Evolutionary conservation across 2,113 vertebrate genomes (phyloP).

Genomic region (Notiomystis cincta): DNA sequence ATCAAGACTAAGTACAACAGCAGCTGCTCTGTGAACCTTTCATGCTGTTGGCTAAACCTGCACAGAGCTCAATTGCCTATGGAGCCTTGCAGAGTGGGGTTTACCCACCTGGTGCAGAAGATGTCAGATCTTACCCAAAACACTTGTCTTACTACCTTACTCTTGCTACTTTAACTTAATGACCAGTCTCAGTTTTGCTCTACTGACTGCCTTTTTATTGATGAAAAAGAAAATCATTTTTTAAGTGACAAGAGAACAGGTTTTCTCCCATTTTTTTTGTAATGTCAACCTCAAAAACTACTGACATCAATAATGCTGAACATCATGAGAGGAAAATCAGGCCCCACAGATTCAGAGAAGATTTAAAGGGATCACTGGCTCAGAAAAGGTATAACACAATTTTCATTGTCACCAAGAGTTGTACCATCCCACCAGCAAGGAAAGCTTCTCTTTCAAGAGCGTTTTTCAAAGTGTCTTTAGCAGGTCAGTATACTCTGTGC

Average conservation of each 20-base stretch:
- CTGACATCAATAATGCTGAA: neutral
- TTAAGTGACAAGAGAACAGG: neutral
- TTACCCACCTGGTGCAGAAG: neutral
- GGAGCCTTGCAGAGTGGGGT: neutral
- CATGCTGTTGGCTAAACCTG: neutral
- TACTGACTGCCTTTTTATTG: neutral
- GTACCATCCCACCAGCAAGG: neutral
- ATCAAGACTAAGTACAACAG: neutral
- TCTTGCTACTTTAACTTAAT: neutral
- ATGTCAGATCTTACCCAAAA: neutral
- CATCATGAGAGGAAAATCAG: neutral
- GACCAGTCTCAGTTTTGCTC: neutral
- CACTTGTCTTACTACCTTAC: neutral
- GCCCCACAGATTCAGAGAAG: neutral
- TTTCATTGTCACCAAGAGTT: neutral
- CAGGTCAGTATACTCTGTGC: neutral
- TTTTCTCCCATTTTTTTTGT: neutral
- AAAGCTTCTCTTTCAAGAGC: neutral
- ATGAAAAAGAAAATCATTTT: neutral
- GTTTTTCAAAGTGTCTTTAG: neutral
- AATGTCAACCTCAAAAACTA: neutral
- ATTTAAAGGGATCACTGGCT: neutral
- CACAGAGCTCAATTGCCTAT: neutral
- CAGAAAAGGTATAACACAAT: neutral
- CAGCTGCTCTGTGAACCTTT: neutral